phyloP scores from a whole-genome alignment of 2,888 invertebrate genomes.

The Caenorhabditis sp. region DNA sequence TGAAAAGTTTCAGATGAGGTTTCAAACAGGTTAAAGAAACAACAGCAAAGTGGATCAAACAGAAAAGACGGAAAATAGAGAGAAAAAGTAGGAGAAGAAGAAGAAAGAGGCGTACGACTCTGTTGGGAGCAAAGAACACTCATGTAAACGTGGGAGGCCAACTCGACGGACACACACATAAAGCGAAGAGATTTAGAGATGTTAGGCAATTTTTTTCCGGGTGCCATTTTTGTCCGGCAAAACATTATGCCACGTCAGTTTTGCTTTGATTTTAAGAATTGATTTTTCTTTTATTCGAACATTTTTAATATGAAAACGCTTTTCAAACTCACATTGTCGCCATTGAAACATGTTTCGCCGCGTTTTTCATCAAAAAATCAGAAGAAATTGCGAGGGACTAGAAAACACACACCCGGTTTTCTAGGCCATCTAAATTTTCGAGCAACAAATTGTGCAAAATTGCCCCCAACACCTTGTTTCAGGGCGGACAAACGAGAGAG shows the following conservation, averaged over 20 bases:
- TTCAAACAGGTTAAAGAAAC: conserved; percentile 39
- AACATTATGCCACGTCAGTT: background rate
- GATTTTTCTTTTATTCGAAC: background rate
- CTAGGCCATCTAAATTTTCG: too few species aligned
- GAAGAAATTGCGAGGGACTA: too few species aligned
- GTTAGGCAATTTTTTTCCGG: background rate
- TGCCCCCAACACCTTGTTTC: too few species aligned
- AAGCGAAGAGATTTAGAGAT: conserved; percentile 27
- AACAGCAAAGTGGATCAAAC: conserved; percentile 26
- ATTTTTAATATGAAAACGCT: too few species aligned
- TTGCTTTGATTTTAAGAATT: background rate
- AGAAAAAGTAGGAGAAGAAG: conserved; percentile 8
- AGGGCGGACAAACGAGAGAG: too few species aligned
- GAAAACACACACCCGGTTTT: too few species aligned
- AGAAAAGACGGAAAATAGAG: conserved; percentile 6
- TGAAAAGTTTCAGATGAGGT: too few species aligned
- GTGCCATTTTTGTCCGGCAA: background rate
- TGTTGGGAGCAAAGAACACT: conserved; percentile 29
- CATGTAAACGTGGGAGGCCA: conserved; percentile 5
- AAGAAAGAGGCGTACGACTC: background rate
- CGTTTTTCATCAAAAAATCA: too few species aligned
- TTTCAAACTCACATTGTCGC: too few species aligned
- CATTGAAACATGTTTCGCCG: too few species aligned
- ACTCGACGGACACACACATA: background rate
- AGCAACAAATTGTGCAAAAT: too few species aligned